These are phyloP conservation scores for Neotoxoptera formosana DNA, from an alignment of 1,140 invertebrate genomes.

Conservation along the genomic window DNA sequence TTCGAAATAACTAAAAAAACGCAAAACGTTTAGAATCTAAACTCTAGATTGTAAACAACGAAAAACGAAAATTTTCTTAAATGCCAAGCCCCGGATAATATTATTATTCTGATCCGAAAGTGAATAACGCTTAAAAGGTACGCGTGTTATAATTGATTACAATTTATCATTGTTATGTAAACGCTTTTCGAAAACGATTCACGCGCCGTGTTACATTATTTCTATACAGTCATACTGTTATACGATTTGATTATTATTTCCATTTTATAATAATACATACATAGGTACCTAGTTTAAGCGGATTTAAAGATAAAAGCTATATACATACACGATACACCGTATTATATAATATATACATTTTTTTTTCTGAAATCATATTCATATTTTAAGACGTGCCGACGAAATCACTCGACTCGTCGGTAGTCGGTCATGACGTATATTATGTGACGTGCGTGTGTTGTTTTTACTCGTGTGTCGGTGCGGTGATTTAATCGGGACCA, in stretches of 20 bases:
- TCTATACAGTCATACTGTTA: no score
- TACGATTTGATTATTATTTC: neutral
- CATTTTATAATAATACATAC: neutral
- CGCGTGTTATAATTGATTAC: neutral
- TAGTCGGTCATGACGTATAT: neutral
- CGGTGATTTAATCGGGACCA: conserved; percentile 19
- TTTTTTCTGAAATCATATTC: neutral
- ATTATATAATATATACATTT: neutral
- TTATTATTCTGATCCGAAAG: neutral
- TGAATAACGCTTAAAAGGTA: neutral
- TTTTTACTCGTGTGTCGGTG: neutral
- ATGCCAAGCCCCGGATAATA: neutral
- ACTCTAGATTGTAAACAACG: no score
- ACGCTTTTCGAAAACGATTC: neutral
- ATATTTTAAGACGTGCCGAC: neutral
- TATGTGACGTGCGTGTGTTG: neutral
- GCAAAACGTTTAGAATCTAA: no score
- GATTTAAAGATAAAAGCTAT: neutral
- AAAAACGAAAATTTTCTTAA: no score
- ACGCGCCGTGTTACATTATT: neutral
- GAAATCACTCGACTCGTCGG: neutral
- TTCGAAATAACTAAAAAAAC: no score
- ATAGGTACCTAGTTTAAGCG: neutral
- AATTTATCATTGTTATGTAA: neutral
- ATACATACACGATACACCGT: no score